These are phyloP conservation scores for Buathra laborator DNA, from an alignment of 2,888 invertebrate genomes.

Conservation along the genomic window DNA sequence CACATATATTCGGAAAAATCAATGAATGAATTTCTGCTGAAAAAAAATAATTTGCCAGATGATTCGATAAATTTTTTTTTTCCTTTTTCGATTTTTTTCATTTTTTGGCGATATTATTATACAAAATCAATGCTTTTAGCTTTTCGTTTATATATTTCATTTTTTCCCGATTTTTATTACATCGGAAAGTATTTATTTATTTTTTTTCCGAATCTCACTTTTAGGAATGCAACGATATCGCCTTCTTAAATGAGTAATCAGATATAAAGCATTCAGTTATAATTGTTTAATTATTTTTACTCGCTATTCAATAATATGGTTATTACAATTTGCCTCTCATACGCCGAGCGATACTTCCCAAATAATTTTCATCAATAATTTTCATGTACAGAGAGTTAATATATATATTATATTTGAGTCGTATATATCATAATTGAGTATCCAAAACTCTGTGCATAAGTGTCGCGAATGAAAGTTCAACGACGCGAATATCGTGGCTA, in stretches of 20 bases:
- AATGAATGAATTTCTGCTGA: no score
- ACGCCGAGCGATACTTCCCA: slow-evolving; percentile 1
- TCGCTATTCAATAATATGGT: background rate
- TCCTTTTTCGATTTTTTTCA: no score
- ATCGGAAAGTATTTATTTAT: no score
- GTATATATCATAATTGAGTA: slow-evolving; percentile 28
- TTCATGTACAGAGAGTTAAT: slow-evolving; percentile 27
- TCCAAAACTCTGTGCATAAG: background rate
- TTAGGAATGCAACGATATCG: no score
- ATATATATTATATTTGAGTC: slow-evolving; percentile 18
- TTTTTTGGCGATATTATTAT: no score
- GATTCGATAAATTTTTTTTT: no score
- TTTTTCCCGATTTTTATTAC: no score
- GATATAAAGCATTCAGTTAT: background rate
- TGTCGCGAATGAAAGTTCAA: background rate
- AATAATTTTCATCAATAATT: slow-evolving; percentile 36
- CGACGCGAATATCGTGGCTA: background rate
- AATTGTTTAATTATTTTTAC: slow-evolving; percentile 14
- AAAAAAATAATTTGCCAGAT: no score
- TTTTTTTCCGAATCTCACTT: no score
- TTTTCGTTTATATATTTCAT: no score
- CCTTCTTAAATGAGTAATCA: no score
- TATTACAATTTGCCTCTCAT: background rate
- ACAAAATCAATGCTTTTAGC: no score
- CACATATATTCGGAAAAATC: background rate